phyloP scores from a whole-genome alignment of 2,797 vertebrate genomes.

The Hyperoplus immaculatus region DNA sequence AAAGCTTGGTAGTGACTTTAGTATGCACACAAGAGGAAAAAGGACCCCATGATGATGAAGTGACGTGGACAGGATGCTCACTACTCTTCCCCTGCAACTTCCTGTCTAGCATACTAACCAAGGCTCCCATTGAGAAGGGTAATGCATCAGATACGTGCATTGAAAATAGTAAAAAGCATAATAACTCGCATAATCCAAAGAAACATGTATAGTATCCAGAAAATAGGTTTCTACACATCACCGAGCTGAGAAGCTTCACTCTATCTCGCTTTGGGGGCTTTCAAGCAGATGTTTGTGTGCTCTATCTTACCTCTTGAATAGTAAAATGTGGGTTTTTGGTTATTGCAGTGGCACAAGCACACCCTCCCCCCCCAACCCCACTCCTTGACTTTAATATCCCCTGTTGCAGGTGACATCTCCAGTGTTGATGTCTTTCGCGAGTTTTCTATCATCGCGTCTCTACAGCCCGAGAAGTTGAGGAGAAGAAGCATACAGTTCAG shows the following conservation, averaged over 20 bases:
- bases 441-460: slow-evolving; percentile 89
- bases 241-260: not conserved
- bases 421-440: slow-evolving; percentile 87
- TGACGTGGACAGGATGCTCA: slow-evolving; percentile 45
- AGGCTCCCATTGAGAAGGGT: not conserved
- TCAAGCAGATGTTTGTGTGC: not conserved
- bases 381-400: slow-evolving; percentile 51
- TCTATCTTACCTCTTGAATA: slow-evolving; percentile 23
- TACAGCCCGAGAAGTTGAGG: slow-evolving; percentile 89
- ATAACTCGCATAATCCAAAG: not conserved
- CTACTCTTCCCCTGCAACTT: slow-evolving; percentile 34
- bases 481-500: slow-evolving; percentile 83
- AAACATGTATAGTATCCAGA: not conserved
- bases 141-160: not conserved
- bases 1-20: not conserved
- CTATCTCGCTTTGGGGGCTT: slow-evolving; percentile 25
- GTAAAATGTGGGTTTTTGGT: not conserved
- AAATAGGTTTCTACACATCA: not conserved
- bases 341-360: slow-evolving; percentile 3
- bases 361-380: not conserved
- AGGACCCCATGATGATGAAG: not conserved
- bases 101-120: slow-evolving; percentile 9
- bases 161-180: not conserved
- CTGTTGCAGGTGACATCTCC: slow-evolving; percentile 86
- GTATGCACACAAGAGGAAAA: not conserved